Evolutionary conservation across 2,113 vertebrate genomes (phyloP).

Genomic region (Furnarius figulus): DNA sequence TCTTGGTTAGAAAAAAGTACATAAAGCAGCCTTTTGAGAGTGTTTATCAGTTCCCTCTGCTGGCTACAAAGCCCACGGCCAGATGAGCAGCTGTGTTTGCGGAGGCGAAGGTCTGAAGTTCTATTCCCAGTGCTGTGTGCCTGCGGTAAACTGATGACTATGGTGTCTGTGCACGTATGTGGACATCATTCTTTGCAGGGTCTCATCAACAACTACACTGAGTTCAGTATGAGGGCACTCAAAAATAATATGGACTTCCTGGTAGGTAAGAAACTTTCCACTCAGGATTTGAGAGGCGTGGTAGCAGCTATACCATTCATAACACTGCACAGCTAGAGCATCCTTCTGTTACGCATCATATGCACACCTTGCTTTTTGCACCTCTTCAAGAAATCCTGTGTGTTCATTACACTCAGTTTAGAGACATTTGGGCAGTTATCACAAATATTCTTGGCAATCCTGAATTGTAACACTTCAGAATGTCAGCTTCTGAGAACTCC

Average conservation of each 20-base stretch:
- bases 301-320: background rate
- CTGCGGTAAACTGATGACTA: slow-evolving; percentile 36
- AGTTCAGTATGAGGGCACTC: slow-evolving; percentile 28
- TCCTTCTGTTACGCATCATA: background rate
- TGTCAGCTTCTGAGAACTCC: background rate
- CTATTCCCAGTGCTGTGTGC: slow-evolving; percentile 36
- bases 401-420: background rate
- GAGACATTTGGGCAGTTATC: background rate
- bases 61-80: slow-evolving; percentile 56
- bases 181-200: background rate
- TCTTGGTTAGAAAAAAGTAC: background rate
- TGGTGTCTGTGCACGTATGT: slow-evolving; percentile 39
- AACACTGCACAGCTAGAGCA: background rate
- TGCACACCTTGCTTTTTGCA: background rate
- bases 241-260: slow-evolving; percentile 11
- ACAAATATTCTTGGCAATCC: background rate
- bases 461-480: background rate
- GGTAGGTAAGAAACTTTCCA: background rate
- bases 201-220: slow-evolving; percentile 15
- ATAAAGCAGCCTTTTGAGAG: background rate
- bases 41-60: slow-evolving; percentile 56
- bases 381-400: background rate
- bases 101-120: slow-evolving; percentile 34
- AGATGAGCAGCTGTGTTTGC: slow-evolving; percentile 69
- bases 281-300: background rate